Conservation (phyloP, 2,888 invertebrate species). For the Sisyra nigra region DNA sequence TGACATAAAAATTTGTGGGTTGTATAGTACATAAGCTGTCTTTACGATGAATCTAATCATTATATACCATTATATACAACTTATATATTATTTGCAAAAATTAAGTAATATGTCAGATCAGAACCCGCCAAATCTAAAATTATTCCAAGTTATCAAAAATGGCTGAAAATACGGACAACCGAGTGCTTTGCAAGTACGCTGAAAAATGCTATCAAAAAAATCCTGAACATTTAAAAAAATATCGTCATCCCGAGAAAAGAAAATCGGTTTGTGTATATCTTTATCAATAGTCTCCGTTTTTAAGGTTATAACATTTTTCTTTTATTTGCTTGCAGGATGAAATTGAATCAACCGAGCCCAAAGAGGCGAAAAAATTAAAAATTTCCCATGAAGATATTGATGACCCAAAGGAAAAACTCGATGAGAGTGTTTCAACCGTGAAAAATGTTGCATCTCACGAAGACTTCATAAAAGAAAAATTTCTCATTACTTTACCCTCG, state of each 20-base stretch:
- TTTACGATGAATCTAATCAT: too few species aligned
- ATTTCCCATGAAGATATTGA: slow-evolving; percentile 3
- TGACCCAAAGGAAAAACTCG: slow-evolving; percentile 10
- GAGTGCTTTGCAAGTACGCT: slow-evolving; percentile 61
- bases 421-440: slow-evolving; percentile 21
- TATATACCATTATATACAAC: too few species aligned
- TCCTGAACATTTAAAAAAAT: slow-evolving; percentile 51
- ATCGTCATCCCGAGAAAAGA: slow-evolving; percentile 50
- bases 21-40: too few species aligned
- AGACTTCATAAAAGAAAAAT: slow-evolving; percentile 50
- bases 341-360: not conserved
- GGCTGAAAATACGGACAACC: slow-evolving; percentile 16
- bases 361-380: slow-evolving; percentile 4
- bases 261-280: slow-evolving; percentile 3
- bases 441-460: slow-evolving; percentile 25
- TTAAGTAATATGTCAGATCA: too few species aligned
- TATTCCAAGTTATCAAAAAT: not conserved
- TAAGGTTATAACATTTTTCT: not conserved
- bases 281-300: not conserved
- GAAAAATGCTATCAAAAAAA: slow-evolving; percentile 69
- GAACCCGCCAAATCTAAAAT: too few species aligned
- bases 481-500: slow-evolving; percentile 72
- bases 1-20: too few species aligned
- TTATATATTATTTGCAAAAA: too few species aligned
- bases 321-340: too few species aligned